Evolutionary conservation across 2,113 vertebrate genomes (phyloP).

Genomic region (Aspidoscelis tigris): DNA sequence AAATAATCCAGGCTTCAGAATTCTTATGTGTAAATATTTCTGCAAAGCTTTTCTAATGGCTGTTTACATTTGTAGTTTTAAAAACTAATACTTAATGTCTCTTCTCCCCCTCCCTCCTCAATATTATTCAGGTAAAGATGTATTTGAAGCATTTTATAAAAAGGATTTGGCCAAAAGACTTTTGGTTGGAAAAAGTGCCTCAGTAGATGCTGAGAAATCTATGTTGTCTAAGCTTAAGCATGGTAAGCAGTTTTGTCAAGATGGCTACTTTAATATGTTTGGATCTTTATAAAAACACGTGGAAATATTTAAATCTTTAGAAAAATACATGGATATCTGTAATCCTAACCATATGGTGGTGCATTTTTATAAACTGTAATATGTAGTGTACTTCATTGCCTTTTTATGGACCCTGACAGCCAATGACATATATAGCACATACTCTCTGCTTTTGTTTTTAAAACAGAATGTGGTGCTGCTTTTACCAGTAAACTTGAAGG

Average conservation of each 20-base stretch:
- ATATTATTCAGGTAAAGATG: constrained; percentile 78
- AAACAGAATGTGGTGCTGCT: constrained; percentile 83
- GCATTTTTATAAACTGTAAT: not conserved
- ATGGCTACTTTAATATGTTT: not conserved
- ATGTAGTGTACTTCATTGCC: not conserved
- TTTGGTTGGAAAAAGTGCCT: constrained; percentile 85
- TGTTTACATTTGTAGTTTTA: not conserved
- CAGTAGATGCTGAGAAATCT: constrained; percentile 85
- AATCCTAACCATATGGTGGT: not conserved
- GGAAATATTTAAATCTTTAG: not conserved
- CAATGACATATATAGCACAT: constrained; percentile 1
- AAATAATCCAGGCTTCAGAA: not conserved
- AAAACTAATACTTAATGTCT: not conserved
- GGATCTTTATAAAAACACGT: not conserved
- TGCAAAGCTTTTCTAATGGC: not conserved
- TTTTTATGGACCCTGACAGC: not conserved
- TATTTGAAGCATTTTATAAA: constrained; percentile 87
- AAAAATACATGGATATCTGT: not conserved
- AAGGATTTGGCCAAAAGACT: constrained; percentile 85
- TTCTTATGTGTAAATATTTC: not conserved
- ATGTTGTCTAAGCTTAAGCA: constrained; percentile 88
- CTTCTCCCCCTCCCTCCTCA: constrained; percentile 9
- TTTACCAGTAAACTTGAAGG: constrained; percentile 87
- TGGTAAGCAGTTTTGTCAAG: constrained; percentile 62
- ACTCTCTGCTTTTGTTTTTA: constrained; percentile 36